Base-by-base conservation (phyloP, 1,140 invertebrate species). In the Babylonia areolata region DNA sequence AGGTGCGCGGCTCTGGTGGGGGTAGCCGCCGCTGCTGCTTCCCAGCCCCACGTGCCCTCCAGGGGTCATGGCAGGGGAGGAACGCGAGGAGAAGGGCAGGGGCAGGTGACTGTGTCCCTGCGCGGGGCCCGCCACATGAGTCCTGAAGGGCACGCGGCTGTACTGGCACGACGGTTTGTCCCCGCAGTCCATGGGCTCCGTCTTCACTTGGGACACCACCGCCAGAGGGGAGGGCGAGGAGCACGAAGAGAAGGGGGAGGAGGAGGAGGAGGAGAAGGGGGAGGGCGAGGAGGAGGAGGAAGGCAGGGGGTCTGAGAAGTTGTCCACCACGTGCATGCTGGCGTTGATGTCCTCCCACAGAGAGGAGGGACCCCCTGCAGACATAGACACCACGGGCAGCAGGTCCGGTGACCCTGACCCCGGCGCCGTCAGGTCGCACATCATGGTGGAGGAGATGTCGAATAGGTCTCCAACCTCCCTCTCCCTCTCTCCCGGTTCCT, bases 271-370 rank as follows among this genome's bases (percentile, higher is more conserved):
- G 12, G 51, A 54, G 5, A 39, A 42, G 40, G 71, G 85, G 33
- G 81, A n/a, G 31, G 71, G 11, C 6, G 35, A 35, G 35, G 75
- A 42, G 64, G 0, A 3, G 12, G 81, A 51, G 42, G 54, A 51
- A 42, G 78, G 15, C 3, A 69, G 37, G 35, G 23, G 23, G n/a
- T 58, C 23, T 39, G 83, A 84, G 28, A 81, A 51, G 83, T 89
- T 86, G 54, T 90, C 88, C 31, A 92, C 85, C 83, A 92, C 91
- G 85, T 92, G 89, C 40, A 93, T 92, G 89, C 91, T 90, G 37
- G 87, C 89, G 75, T 91, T 89, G n/a, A 93, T 86, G 78, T 92
- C 92, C 46, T 93, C 93, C 93, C 93, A 93, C 73, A 93, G 39
- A 1, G 92, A 91, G 86, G 90, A 89, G 2, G 89, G 5, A 23